These are phyloP conservation scores for Zaprionus tsacasi DNA, from an alignment of 1,140 invertebrate species.

Conservation along the genomic window DNA sequence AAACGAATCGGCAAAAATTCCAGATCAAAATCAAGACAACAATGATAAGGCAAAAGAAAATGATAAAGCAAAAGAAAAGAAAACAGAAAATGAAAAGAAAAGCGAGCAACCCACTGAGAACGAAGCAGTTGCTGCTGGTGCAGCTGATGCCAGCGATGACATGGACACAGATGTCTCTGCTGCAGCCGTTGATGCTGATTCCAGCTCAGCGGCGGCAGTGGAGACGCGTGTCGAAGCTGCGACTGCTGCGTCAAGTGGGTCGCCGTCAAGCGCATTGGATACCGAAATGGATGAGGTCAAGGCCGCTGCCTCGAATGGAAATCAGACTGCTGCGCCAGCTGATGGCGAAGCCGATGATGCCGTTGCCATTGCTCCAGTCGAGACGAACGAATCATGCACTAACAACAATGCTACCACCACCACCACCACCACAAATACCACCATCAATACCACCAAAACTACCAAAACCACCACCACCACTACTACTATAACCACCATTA, in stretches of 20 bases:
- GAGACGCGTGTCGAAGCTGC: constrained; percentile 4
- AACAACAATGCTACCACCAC: constrained; percentile 70
- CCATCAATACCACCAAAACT: constrained; percentile 55
- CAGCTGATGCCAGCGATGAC: background rate
- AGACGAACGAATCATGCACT: constrained; percentile 67
- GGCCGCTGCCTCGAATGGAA: constrained; percentile 54
- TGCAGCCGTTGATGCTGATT: constrained; percentile 35
- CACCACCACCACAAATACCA: constrained; percentile 69
- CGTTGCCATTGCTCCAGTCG: constrained; percentile 67
- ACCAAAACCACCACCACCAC: constrained; percentile 67
- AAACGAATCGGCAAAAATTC: constrained; percentile 63
- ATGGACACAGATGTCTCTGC: background rate
- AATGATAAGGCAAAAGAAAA: constrained; percentile 17
- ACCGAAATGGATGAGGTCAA: constrained; percentile 54
- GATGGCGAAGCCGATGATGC: constrained; percentile 59
- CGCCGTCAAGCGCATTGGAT: constrained; percentile 53
- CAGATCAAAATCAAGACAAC: constrained; percentile 33
- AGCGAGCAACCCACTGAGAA: constrained; percentile 22
- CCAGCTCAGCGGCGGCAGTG: constrained; percentile 17
- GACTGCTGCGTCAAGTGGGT: constrained; percentile 55
- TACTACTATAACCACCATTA: constrained; percentile 66
- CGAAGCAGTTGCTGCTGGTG: constrained; percentile 36
- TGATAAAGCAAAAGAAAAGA: constrained; percentile 30
- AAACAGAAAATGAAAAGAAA: constrained; percentile 36
- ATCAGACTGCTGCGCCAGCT: constrained; percentile 74